Base-by-base conservation (phyloP, 2,888 invertebrate species). In the Synanthedon myopaeformis region DNA sequence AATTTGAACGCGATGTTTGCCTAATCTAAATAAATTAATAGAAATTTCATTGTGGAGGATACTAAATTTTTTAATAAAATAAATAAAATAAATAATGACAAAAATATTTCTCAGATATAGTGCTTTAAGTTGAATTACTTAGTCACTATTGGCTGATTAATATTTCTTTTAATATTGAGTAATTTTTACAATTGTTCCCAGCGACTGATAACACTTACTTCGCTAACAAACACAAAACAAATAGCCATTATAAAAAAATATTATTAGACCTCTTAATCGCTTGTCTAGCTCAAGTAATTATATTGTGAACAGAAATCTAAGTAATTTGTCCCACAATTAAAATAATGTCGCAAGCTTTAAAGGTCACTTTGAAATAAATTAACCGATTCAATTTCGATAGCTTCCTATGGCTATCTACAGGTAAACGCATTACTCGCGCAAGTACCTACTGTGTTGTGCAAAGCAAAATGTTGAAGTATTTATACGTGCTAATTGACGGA, bases 341-440 rank as follows among this genome's bases (percentile, higher is more conserved):
- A 53, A 54, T 53, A 49, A 52, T 50, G 23, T 50, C 23, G 42
- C 17, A 49, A 42, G 17, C 28, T 42, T 45, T 50, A 51, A 56
- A 53, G 55, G 45, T 45, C 14, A 45, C 45, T 45, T 45, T 59
- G 53, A 60, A 60, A 65, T 62, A 62, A 58, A 57, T 58, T 56
- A 54, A 57, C 14, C 48, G 53, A 62, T 57, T 55, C 55, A 49
- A 49, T 49, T 49, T 49, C 12, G 65, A 61, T 63, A 60, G 58
- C 64, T 58, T 57, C 58, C 61, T 65, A 64, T 53, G 58, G 64
- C 51, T 55, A 53, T 57, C 49, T 45, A 45, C 14, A 12, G 45
- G n/a, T n/a, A 45, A 45, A 45, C 45, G 14, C 6, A 11, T 41
- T 45, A 41, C 41, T 14, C 45, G 45, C 23, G 14, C 11, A 52